Percentiles rank a stretch among this genome's conserved stretches.
phyloP scores from a whole-genome alignment of 2,113 vertebrate species.

The Canis aureus region DNA sequence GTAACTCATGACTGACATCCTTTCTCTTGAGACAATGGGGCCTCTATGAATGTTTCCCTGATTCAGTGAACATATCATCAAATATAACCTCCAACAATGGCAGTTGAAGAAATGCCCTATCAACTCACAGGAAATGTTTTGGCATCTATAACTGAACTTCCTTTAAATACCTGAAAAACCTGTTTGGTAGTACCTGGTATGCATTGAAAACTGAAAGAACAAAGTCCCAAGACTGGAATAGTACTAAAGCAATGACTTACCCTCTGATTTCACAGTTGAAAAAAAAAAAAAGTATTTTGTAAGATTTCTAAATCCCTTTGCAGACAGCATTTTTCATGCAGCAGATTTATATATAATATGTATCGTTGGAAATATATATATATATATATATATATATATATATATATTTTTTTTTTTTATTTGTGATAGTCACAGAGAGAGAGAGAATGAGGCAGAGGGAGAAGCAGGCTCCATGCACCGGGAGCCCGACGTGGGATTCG shows the following conservation, averaged over 20 bases:
- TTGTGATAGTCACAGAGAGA: too few species aligned
- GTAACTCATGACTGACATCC: slow-evolving; percentile 26
- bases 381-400: too few species aligned
- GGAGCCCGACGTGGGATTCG: too few species aligned
- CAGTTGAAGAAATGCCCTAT: slow-evolving; percentile 15
- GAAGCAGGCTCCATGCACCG: too few species aligned
- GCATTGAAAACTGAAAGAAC: neutral
- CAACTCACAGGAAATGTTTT: neutral
- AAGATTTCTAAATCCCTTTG: slow-evolving; percentile 38
- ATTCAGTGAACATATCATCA: neutral
- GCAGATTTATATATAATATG: neutral
- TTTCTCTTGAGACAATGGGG: slow-evolving; percentile 61
- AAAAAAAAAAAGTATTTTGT: slow-evolving; percentile 8
- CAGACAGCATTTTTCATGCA: neutral
- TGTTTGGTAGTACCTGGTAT: neutral
- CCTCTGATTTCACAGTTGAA: neutral
- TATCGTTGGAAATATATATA: neutral
- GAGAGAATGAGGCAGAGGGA: too few species aligned
- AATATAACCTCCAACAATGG: neutral
- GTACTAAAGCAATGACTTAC: neutral
- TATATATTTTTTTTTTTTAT: too few species aligned
- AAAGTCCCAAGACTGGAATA: neutral
- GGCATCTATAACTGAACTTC: neutral
- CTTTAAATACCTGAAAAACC: slow-evolving; percentile 26
- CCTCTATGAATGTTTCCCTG: slow-evolving; percentile 59